A percentile compares a stretch with the other conserved stretches of the same genome.
Evolutionary conservation across 35 echinoderm and acorn worm genomes (phyloP).

Genomic region (Patiria miniata): DNA sequence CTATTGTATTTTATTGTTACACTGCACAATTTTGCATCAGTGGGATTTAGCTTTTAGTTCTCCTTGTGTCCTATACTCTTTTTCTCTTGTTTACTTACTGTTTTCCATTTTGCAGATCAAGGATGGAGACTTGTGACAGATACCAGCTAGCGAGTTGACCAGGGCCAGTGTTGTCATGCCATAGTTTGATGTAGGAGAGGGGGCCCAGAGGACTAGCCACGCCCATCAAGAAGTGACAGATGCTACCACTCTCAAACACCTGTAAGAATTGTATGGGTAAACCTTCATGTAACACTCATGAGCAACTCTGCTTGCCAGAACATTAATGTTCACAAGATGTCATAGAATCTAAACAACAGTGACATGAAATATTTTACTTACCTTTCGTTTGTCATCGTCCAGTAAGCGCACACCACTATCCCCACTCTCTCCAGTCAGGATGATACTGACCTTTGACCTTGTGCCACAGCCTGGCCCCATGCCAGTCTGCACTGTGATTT

Average conservation of each 20-base stretch:
- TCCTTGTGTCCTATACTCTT: too few species aligned
- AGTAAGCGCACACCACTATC: conserved; percentile 54
- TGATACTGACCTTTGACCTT: conserved; percentile 65
- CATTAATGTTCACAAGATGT: too few species aligned
- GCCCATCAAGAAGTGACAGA: conserved; percentile 63
- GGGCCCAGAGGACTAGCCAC: conserved; percentile 31
- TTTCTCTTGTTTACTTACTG: conserved; percentile 53
- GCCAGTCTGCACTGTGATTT: conserved; percentile 64
- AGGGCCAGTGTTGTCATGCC: conserved; percentile 69
- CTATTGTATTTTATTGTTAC: too few species aligned
- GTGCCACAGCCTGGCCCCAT: conserved; percentile 60
- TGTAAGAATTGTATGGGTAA: neutral
- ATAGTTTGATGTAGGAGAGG: conserved; percentile 50
- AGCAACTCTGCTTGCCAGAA: too few species aligned
- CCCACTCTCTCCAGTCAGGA: conserved; percentile 49
- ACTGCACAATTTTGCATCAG: too few species aligned
- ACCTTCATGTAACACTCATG: too few species aligned
- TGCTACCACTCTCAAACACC: conserved; percentile 62
- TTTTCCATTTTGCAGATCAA: conserved; percentile 65
- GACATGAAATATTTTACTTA: conserved; percentile 24
- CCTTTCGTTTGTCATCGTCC: conserved; percentile 64
- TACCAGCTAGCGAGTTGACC: conserved; percentile 64
- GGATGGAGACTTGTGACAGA: conserved; percentile 46
- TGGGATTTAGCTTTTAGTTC: too few species aligned
- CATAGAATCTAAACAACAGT: too few species aligned